Evolutionary conservation across 2,888 invertebrate species (phyloP), one percentile per base, ranked within the genome.

Genomic region (Drosophila planitibia): DNA sequence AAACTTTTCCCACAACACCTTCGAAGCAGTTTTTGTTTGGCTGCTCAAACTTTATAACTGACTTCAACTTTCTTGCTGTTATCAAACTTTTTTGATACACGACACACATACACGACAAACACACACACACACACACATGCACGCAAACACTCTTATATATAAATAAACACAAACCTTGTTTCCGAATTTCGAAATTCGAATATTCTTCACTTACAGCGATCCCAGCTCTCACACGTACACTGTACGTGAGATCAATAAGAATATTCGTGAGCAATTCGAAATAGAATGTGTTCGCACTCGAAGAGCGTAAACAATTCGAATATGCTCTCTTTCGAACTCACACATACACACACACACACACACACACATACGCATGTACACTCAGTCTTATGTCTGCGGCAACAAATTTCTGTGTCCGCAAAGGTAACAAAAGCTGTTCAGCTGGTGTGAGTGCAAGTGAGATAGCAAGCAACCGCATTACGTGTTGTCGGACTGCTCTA

Each of bases 241-340:
- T 90, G 87, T 89, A 64, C 44, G 82, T 89, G 90, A 62, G 87
- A 86, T 79, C 87, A 86, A 87, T 89, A 89, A 74, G 85, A 86
- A 89, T 68, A 54, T 55, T 58, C 33, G 51, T 19, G 58, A 51
- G 51, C 33, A 41, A 19, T 64, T 82, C 83, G 82, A 76, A 69
- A 35, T 35, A 49, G 52, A 51, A 49, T 73, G 44, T 37, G 33
- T 68, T 64, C 78, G 69, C 58, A 64, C 30, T 35, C 57, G 28
- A 53, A 57, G 78, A 79, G 78, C 53, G 58, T 32, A 49, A 51
- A 2, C 44, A 52, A 2, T 83, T 90, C 86, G 90, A 83, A 79
- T 58, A 32, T 33, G 65, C 76, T 66, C 90, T 85, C 89, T 89
- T 84, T 84, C 84, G 84, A 84, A 81, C 74, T 89, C 52, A 44